phyloP scores from a whole-genome alignment of 1,140 invertebrate species.

The Micrasema longulum region DNA sequence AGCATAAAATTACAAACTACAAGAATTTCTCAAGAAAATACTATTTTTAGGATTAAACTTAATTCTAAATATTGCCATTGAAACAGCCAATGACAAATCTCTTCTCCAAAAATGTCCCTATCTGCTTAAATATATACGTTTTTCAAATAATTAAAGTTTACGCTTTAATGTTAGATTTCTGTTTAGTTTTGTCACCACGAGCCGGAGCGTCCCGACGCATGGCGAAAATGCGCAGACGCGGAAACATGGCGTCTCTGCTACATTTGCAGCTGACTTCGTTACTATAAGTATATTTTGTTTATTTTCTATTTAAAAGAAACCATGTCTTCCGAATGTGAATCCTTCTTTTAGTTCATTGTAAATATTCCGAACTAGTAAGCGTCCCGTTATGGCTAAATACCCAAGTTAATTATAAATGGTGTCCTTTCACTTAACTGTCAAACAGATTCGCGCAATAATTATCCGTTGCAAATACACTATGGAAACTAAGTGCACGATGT shows the following conservation, averaged over 20 bases:
- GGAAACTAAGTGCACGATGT: background rate
- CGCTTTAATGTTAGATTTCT: too few species aligned
- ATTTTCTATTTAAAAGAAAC: conserved; percentile 43
- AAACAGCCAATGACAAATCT: too few species aligned
- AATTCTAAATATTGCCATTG: too few species aligned
- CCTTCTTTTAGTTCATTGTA: conserved; percentile 27
- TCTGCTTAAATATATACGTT: too few species aligned
- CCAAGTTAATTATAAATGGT: conserved; percentile 2
- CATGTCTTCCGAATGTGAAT: conserved; percentile 39
- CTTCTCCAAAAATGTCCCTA: too few species aligned
- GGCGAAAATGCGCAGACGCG: conserved; percentile 37
- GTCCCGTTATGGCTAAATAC: background rate
- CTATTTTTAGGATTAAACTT: too few species aligned
- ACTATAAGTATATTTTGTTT: conserved; percentile 48
- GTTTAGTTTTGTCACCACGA: conserved; percentile 26
- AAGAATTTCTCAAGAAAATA: too few species aligned
- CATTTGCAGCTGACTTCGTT: conserved; percentile 45
- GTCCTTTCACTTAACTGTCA: background rate
- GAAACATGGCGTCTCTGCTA: conserved; percentile 42
- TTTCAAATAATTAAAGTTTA: too few species aligned
- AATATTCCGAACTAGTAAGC: conserved; percentile 27
- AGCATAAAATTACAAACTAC: too few species aligned
- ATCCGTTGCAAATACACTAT: too few species aligned
- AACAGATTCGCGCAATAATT: conserved; percentile 4
- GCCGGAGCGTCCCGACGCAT: conserved; percentile 30